Percentiles rank a stretch among this genome's conserved stretches.
phyloP scores from a whole-genome alignment of 2,113 vertebrate genomes.

The Colistium nudipinnis region DNA sequence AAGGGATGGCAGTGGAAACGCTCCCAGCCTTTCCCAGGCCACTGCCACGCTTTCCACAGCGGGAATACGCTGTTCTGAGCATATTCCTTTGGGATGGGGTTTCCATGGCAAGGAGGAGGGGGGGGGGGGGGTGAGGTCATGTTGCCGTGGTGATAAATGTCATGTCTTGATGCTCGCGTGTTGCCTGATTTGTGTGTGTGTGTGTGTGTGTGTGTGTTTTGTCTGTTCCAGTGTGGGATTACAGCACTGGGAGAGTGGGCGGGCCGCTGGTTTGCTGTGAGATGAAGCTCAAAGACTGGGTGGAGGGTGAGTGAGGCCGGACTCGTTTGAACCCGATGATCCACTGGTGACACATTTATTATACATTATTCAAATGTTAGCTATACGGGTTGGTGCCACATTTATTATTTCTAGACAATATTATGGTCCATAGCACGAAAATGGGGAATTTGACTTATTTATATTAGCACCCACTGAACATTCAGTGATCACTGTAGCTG shows the following conservation, averaged over 20 bases:
- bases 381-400: too few relatives aligned
- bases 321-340: too few relatives aligned
- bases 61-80: slow-evolving; percentile 40
- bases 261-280: slow-evolving; percentile 94
- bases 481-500: slow-evolving; percentile 4
- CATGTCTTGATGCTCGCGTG: slow-evolving; percentile 31
- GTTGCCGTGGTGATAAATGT: slow-evolving; percentile 57
- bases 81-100: slow-evolving; percentile 64
- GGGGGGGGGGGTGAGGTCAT: slow-evolving; percentile 49
- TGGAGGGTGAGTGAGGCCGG: slow-evolving; percentile 86
- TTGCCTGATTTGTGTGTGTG: slow-evolving; percentile 7
- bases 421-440: too few relatives aligned
- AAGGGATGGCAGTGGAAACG: slow-evolving; percentile 3
- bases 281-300: slow-evolving; percentile 93
- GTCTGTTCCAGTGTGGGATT: slow-evolving; percentile 89
- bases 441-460: too few relatives aligned
- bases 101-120: slow-evolving; percentile 62
- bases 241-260: slow-evolving; percentile 94
- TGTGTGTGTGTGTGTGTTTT: slow-evolving; percentile 21
- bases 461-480: slow-evolving; percentile 17
- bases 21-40: slow-evolving; percentile 51
- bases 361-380: too few relatives aligned
- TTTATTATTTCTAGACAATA: too few relatives aligned
- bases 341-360: too few relatives aligned
- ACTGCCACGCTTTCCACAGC: slow-evolving; percentile 12